phyloP scores from a whole-genome alignment of 2,113 vertebrate species.

The Acanthisitta chloris region DNA sequence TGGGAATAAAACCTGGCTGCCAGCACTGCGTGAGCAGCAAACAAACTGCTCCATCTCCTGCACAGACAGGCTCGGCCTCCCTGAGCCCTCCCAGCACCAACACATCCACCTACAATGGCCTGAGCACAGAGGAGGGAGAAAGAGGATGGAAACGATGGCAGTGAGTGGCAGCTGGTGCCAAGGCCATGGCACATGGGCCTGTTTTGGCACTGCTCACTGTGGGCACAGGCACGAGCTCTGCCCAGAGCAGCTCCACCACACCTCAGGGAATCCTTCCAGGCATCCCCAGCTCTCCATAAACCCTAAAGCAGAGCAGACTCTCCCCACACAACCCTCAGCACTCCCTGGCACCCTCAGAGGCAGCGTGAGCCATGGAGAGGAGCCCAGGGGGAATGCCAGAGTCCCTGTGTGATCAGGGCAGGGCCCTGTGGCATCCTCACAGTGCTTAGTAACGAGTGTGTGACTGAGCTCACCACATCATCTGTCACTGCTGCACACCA shows the following conservation, averaged over 20 bases:
- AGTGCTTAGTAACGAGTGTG: accelerated
- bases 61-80: accelerated
- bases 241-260: accelerated
- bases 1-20: background rate
- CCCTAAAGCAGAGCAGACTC: accelerated
- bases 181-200: background rate
- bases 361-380: accelerated
- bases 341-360: background rate
- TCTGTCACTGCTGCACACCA: accelerated
- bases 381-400: accelerated
- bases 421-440: background rate
- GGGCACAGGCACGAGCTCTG: background rate
- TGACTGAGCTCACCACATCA: background rate
- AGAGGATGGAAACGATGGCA: accelerated
- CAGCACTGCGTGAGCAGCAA: background rate
- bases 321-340: background rate
- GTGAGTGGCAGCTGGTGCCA: background rate
- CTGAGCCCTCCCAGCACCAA: accelerated
- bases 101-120: background rate
- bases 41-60: background rate
- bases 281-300: background rate
- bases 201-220: background rate
- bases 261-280: background rate
- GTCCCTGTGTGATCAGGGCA: background rate
- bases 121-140: background rate